Evolutionary conservation across 1,140 invertebrate species (phyloP).

Genomic region (Brachionus rotundiformis): DNA sequence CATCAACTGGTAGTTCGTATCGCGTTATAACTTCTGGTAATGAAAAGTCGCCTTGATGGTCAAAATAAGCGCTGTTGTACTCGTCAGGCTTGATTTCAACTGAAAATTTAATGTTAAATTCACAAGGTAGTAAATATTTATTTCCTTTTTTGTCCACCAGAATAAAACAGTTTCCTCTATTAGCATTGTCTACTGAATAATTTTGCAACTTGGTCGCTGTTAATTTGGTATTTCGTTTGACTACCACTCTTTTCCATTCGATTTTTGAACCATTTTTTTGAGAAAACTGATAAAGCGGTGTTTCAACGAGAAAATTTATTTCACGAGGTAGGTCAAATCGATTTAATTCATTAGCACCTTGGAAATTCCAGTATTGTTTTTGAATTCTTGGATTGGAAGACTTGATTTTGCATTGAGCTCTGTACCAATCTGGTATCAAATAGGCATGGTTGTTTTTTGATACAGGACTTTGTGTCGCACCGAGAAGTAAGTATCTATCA

Average conservation of each 20-base stretch:
- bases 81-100: slow-evolving; percentile 48
- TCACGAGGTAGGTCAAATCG: slow-evolving; percentile 50
- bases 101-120: slow-evolving; percentile 49
- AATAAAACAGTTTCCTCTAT: slow-evolving; percentile 28
- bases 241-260: slow-evolving; percentile 45
- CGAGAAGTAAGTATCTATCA: slow-evolving; percentile 47
- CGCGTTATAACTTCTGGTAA: slow-evolving; percentile 50
- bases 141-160: slow-evolving; percentile 31
- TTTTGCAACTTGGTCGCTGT: slow-evolving; percentile 25
- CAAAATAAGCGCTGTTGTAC: slow-evolving; percentile 35
- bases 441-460: slow-evolving; percentile 35
- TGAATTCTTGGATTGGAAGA: slow-evolving; percentile 46
- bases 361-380: slow-evolving; percentile 52
- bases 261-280: background rate
- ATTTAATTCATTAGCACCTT: slow-evolving; percentile 52
- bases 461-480: background rate
- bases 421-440: slow-evolving; percentile 53
- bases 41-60: slow-evolving; percentile 49
- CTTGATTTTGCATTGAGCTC: slow-evolving; percentile 41
- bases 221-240: slow-evolving; percentile 46
- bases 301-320: slow-evolving; percentile 45
- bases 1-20: slow-evolving; percentile 52
- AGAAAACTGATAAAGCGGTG: slow-evolving; percentile 17
- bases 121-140: slow-evolving; percentile 46
- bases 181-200: slow-evolving; percentile 14